Evolutionary conservation across 1,140 invertebrate genomes (phyloP), one percentile per base, ranked within the genome.

Genomic region (Danaus melanippus): DNA sequence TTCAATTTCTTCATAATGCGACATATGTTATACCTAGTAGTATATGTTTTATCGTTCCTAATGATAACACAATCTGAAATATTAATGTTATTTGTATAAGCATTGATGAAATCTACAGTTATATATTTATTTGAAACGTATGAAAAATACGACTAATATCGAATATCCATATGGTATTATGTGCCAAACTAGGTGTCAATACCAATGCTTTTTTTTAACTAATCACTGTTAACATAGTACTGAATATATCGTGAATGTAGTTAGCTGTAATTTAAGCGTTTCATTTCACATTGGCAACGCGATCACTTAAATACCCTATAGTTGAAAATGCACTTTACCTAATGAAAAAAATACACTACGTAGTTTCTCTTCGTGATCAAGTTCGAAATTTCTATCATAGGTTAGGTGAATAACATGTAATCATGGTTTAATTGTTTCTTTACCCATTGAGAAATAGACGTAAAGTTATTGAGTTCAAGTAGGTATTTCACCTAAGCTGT

Each of bases 351-450:
- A 67, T 82, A 84, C 76, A 79, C 76, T 86, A 81, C 74, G 79
- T 83, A 86, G 83, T 79, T 86, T 86, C 79, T 85, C 78, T 84
- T 86, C 80, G 79, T 79, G 79, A 86, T 84, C 80, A 77, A 84
- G 79, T 84, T 83, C 72, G 77, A 81, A 81, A 86, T 78, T 79
- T 82, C 78, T 85, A 83, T 84, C 83, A 82, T 86, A 86, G 80
- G 80, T 72, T 86, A 84, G 81, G 83, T 69, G 70, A 84, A 81
- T 78, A 70, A 83, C 77, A 80, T 76, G 65, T 80, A 74, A 71
- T 61, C 62, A 76, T 72, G 53, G 60, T 69, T 72, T 17, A 50
- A 62, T 73, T 74, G 53, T 72, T 73, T 68, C 41, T 71, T 67
- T 60, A 63, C 53, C 42, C 12, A 44, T 62, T 69, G 57, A 66